Conservation (phyloP, 2,888 invertebrate species). For the Lithophane ornitopus region DNA sequence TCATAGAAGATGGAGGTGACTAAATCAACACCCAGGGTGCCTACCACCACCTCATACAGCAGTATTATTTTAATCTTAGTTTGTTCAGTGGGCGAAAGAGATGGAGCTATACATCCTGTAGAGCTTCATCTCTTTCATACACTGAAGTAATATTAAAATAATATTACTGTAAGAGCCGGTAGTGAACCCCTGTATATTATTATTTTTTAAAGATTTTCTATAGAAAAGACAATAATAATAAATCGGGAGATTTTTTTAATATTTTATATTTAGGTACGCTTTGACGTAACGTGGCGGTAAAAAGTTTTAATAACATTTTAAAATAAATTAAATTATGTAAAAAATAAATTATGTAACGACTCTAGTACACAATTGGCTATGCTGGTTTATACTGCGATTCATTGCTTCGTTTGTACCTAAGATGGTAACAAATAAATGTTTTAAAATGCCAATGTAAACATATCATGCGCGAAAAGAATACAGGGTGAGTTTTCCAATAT, state of each 20-base stretch:
- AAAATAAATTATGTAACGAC: conserved; percentile 16
- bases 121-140: too few species aligned
- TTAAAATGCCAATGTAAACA: not conserved
- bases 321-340: conserved; percentile 40
- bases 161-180: too few species aligned
- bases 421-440: not conserved
- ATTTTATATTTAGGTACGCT: not conserved
- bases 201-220: not conserved
- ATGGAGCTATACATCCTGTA: too few species aligned
- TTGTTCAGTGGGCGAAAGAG: too few species aligned
- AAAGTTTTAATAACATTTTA: conserved; percentile 22
- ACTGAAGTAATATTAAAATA: too few species aligned
- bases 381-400: not conserved
- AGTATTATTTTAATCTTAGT: too few species aligned
- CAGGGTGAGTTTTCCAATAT: not conserved
- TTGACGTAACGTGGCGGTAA: conserved; percentile 32
- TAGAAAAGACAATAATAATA: not conserved
- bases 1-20: not conserved
- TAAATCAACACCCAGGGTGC: not conserved
- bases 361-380: conserved; percentile 14
- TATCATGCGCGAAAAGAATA: not conserved
- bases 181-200: not conserved
- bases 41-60: too few species aligned
- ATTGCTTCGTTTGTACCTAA: conserved; percentile 3
- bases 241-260: not conserved